A percentile compares a stretch with the other conserved stretches of the same genome.
Evolutionary conservation across 2,797 vertebrate genomes (phyloP).

Genomic region (Tamandua tetradactyla): DNA sequence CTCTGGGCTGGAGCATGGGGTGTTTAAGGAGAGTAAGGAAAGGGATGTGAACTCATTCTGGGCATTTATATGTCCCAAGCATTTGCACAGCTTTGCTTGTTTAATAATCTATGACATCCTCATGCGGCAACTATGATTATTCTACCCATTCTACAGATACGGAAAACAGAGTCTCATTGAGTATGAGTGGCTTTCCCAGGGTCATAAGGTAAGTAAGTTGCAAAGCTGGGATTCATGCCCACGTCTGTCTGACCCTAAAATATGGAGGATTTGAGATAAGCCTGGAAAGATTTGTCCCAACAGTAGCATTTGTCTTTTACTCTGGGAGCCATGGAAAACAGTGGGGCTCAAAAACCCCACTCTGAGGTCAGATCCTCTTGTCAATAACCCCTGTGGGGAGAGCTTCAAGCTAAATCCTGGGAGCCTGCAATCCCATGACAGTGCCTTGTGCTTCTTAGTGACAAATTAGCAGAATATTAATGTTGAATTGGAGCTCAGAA

Average conservation of each 20-base stretch:
- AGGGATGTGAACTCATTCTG: not conserved
- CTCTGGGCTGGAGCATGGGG: not conserved
- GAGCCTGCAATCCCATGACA: not conserved
- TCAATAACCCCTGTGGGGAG: not conserved
- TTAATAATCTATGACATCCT: not conserved
- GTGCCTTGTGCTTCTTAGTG: slow-evolving; percentile 3
- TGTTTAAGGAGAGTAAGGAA: not conserved
- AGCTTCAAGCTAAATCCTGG: not conserved
- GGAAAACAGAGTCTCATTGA: not conserved
- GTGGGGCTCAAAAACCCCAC: not conserved
- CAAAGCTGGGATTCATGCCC: not conserved
- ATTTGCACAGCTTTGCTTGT: not conserved
- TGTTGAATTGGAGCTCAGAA: slow-evolving; percentile 2
- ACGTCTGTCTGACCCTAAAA: not conserved
- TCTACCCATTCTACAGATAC: not conserved
- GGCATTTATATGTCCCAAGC: not conserved
- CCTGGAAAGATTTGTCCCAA: not conserved
- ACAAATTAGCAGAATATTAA: not conserved
- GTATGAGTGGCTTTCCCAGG: not conserved
- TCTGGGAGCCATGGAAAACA: not conserved
- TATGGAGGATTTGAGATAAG: not conserved
- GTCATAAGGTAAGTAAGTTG: not conserved
- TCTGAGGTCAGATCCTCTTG: not conserved
- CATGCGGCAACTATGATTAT: not conserved
- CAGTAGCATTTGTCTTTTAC: not conserved